Base-by-base conservation (phyloP, 2,797 vertebrate species). In the Protosalanx chinensis region DNA sequence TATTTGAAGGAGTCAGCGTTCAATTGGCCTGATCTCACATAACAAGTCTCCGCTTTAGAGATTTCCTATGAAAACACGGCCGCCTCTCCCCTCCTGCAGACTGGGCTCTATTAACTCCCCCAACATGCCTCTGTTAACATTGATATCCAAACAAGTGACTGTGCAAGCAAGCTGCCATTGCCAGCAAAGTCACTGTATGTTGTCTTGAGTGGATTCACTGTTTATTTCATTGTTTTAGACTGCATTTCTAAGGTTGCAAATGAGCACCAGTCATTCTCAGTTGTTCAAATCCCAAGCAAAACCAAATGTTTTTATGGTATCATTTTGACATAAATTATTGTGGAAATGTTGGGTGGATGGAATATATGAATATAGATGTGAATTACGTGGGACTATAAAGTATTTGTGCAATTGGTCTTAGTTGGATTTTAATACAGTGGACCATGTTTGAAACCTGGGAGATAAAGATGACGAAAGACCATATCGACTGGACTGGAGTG, bases 11-110 rank as follows among this genome's bases (percentile, higher is more conserved):
- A 64, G 62, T 10, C 6, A 20, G 32, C 30, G n/a, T 56, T n/a
- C 16, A 58, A 18, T n/a, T 57, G 30, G 30, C 30, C 51, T 57
- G 67, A 68, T 57, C 53, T 57, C 53, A 20, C 12, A 68, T 20
- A 58, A 68, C 53, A 68, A 68, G 32, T 8, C n/a, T 12, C 53
- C 23, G 30, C 13, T 68, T 57, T 35, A 58, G 53, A 58, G 53
- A 58, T 68, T 68, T 68, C 67, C 27, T 57, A 68, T 13, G 29
- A 57, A 56, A 68, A 58, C 67, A 58, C 2, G 7, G 30, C 30
- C 29, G 23, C 23, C 30, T 57, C 30, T 53, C 16, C 23, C 29
- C 46, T 67, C 7, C 65, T 53, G 27, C 49, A 32, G 27, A 67
- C 46, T 30, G 27, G 2, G 15, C 13, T 29, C 60, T 30, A 62